Evolutionary conservation across 2,888 invertebrate genomes (phyloP).

Genomic region (Muschampia plurimacula): DNA sequence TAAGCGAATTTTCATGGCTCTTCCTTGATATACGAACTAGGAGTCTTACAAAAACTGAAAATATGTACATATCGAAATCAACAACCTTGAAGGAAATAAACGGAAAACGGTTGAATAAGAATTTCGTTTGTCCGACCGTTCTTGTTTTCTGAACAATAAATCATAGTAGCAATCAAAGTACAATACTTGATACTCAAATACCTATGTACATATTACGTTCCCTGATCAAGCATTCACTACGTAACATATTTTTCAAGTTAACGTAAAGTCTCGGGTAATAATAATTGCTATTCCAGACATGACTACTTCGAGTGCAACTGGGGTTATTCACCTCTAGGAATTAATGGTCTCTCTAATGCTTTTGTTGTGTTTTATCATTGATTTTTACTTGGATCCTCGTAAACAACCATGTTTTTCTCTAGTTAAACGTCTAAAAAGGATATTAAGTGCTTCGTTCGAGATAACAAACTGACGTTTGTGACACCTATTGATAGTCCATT

Average conservation of each 20-base stretch:
- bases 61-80: not conserved
- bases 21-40: not conserved
- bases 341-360: conserved; percentile 72
- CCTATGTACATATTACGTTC: conserved; percentile 13
- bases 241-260: conserved; percentile 50
- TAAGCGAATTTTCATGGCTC: not conserved
- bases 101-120: not conserved
- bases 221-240: conserved; percentile 38
- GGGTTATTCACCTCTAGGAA: conserved; percentile 78
- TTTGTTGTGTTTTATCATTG: conserved; percentile 66
- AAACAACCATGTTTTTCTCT: conserved; percentile 52
- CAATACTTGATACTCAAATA: not conserved
- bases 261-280: conserved; percentile 55
- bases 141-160: conserved; percentile 6
- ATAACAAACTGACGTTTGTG: not conserved
- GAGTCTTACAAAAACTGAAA: not conserved
- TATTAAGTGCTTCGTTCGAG: not conserved
- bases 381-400: conserved; percentile 58
- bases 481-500: no score
- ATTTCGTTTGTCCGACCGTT: not conserved
- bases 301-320: conserved; percentile 62
- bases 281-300: conserved; percentile 80
- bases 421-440: conserved; percentile 7
- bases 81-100: not conserved
- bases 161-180: not conserved